Evolutionary conservation across 1,140 invertebrate species (phyloP).

Genomic region (Drosophila ficusphila): DNA sequence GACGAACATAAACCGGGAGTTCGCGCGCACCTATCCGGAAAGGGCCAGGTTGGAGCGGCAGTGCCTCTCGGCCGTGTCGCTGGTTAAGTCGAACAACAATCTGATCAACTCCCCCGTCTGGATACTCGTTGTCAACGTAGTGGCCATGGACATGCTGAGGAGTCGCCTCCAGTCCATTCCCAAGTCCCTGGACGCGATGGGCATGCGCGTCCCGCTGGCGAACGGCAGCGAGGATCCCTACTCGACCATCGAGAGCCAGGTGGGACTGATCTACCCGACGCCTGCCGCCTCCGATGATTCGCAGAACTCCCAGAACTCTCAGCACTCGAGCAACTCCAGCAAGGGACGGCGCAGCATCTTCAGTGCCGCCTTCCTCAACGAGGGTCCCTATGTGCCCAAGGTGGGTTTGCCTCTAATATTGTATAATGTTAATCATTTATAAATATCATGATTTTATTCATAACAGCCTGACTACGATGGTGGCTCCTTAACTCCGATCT

Average conservation of each 20-base stretch:
- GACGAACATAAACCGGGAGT: conserved; percentile 94
- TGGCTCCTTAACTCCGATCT: conserved; percentile 52
- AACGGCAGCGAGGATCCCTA: conserved; percentile 80
- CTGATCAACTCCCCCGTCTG: conserved; percentile 96
- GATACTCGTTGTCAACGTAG: conserved; percentile 97
- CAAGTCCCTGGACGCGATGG: conserved; percentile 73
- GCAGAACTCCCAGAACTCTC: conserved; percentile 80
- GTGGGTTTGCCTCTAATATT: no score
- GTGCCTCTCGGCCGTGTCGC: conserved; percentile 94
- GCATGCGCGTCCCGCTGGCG: conserved; percentile 65
- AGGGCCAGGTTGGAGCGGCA: conserved; percentile 93
- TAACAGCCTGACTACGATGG: conserved; percentile 76
- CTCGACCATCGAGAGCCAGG: conserved; percentile 82
- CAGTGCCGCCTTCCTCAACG: conserved; percentile 75
- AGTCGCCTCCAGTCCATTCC: conserved; percentile 90
- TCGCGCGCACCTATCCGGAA: conserved; percentile 94
- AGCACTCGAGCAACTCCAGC: conserved; percentile 69
- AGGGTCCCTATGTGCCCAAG: conserved; percentile 81
- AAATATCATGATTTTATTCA: not conserved
- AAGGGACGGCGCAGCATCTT: conserved; percentile 76
- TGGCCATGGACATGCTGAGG: conserved; percentile 98
- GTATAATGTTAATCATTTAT: not conserved
- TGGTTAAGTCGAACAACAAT: conserved; percentile 94
- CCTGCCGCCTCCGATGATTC: conserved; percentile 80
- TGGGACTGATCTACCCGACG: conserved; percentile 79